A percentile compares a stretch with the other conserved stretches of the same genome.
phyloP scores from a whole-genome alignment of 2,888 invertebrate genomes.

The Trisateles emortualis region DNA sequence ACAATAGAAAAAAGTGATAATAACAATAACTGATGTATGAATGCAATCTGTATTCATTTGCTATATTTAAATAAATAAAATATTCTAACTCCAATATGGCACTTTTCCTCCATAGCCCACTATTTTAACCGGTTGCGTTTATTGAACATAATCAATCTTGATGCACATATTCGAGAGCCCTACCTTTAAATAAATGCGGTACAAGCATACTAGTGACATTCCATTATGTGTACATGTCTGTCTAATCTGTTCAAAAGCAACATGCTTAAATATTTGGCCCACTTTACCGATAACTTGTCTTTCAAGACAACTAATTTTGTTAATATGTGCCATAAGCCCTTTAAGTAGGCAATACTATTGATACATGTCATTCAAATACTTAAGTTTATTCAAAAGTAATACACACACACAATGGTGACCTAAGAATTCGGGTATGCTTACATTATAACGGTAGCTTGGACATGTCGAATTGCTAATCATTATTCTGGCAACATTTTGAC shows the following conservation, averaged over 20 bases:
- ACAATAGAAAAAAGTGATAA: too few species aligned
- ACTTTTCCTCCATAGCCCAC: too few species aligned
- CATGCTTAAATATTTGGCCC: conserved; percentile 34
- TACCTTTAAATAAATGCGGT: background rate
- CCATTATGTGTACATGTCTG: conserved; percentile 17
- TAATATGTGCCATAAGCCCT: conserved; percentile 39
- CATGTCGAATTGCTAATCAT: conserved; percentile 51
- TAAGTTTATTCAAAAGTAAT: conserved; percentile 47
- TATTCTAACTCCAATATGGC: too few species aligned
- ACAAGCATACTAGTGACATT: conserved; percentile 10
- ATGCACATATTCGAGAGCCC: background rate
- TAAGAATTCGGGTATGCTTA: conserved; percentile 54
- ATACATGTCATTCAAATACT: conserved; percentile 42
- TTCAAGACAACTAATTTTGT: conserved; percentile 26
- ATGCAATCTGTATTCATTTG: too few species aligned
- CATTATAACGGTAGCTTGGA: conserved; percentile 56
- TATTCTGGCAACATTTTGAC: conserved; percentile 57
- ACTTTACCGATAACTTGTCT: conserved; percentile 40
- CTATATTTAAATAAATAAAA: too few species aligned
- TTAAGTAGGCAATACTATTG: conserved; percentile 37
- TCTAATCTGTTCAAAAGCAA: conserved; percentile 15
- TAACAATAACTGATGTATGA: too few species aligned
- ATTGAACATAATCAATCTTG: background rate
- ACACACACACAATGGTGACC: conserved; percentile 39
- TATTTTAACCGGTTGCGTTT: too few species aligned